Conservation (phyloP, 2,888 invertebrate genomes). For the Sesia bembeciformis region DNA sequence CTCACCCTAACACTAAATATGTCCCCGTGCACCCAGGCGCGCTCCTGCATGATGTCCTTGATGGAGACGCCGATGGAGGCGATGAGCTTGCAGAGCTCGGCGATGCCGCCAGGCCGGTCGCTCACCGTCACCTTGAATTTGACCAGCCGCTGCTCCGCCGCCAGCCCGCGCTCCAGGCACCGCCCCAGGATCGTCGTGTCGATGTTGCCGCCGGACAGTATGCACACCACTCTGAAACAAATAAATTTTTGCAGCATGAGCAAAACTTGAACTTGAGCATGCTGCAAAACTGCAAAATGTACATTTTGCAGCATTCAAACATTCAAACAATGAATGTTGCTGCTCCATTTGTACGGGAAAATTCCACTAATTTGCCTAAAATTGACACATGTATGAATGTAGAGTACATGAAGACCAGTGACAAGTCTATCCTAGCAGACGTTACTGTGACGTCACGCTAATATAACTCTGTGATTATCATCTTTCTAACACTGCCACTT, state of each 20-base stretch:
- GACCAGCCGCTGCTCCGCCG: conserved; percentile 85
- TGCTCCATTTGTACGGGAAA: no score
- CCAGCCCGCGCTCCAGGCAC: conserved; percentile 90
- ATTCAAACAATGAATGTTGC: no score
- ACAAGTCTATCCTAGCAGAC: no score
- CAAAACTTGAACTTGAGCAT: no score
- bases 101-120: conserved; percentile 91
- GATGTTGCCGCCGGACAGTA: conserved; percentile 92
- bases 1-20: conserved; percentile 78
- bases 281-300: no score
- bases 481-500: no score
- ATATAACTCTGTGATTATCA: no score
- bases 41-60: conserved; percentile 96
- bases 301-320: no score
- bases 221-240: conserved; percentile 81
- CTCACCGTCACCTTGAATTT: conserved; percentile 79
- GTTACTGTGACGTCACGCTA: no score
- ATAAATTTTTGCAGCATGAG: background rate
- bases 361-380: no score
- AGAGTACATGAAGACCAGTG: no score
- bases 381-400: no score
- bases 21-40: conserved; percentile 94
- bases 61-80: conserved; percentile 88
- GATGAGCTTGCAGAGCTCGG: conserved; percentile 86
- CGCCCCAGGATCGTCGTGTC: conserved; percentile 93